These are phyloP conservation scores for Alethe castanea DNA, from an alignment of 2,113 vertebrate species.

Conservation along the genomic window DNA sequence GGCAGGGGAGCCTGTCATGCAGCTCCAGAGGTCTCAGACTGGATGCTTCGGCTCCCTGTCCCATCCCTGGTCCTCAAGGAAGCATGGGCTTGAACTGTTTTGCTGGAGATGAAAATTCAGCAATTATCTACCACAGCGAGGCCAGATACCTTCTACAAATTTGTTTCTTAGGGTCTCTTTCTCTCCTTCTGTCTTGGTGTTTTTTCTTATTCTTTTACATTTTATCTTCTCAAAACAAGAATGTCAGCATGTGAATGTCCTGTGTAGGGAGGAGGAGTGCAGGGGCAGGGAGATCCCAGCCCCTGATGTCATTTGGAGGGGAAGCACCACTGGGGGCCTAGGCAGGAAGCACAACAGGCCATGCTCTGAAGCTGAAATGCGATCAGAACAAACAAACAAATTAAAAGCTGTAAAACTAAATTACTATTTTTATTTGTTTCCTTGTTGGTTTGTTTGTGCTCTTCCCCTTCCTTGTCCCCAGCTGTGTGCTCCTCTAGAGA, in stretches of 20 bases:
- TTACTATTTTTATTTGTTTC: slow-evolving; percentile 33
- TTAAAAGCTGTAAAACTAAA: slow-evolving; percentile 62
- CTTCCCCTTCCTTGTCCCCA: slow-evolving; percentile 40
- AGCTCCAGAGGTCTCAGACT: not conserved
- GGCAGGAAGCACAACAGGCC: slow-evolving; percentile 1
- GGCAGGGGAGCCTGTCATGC: not conserved
- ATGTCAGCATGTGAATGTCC: not conserved
- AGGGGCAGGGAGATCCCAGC: not conserved
- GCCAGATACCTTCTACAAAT: not conserved
- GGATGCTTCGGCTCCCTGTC: not conserved
- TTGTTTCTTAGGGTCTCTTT: not conserved
- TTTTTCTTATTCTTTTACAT: not conserved
- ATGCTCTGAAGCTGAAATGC: slow-evolving; percentile 10
- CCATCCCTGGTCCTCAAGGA: not conserved
- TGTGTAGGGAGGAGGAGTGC: not conserved
- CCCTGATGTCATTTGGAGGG: not conserved
- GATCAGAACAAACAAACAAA: slow-evolving; percentile 59
- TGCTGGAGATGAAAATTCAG: not conserved
- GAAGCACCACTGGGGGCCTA: fast-evolving
- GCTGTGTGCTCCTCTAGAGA: slow-evolving; percentile 9
- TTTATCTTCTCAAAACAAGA: not conserved
- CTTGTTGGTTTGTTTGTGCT: not conserved
- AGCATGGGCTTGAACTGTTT: not conserved
- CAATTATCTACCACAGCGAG: not conserved
- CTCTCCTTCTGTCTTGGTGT: not conserved